These are phyloP conservation scores for Alviniconcha strummeri DNA, from an alignment of 2,888 invertebrate genomes.

Conservation along the genomic window DNA sequence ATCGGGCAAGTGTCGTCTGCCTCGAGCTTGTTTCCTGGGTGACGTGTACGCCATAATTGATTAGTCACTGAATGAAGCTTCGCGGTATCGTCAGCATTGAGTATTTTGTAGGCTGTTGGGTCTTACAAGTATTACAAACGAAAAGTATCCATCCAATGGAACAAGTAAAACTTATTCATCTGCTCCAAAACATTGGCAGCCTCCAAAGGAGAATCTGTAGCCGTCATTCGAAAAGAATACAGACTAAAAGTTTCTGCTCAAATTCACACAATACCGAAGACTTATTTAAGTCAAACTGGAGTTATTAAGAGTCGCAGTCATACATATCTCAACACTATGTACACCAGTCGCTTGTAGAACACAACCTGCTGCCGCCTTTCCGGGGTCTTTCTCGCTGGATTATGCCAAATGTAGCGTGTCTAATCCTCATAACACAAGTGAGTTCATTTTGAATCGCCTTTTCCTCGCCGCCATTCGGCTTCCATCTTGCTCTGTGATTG, in stretches of 20 bases:
- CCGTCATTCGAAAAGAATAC: no score
- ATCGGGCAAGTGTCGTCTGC: conserved; percentile 47
- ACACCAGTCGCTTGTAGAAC: neutral
- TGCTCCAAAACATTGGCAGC: no score
- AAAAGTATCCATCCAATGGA: no score
- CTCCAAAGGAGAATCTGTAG: no score
- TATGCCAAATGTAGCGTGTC: conserved; percentile 16
- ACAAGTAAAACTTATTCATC: no score
- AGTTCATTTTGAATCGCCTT: conserved; percentile 21
- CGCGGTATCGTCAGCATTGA: no score
- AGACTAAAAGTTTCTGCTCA: no score
- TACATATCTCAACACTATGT: neutral
- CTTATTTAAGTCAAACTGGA: no score
- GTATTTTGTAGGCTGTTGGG: no score
- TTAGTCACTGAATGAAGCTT: neutral
- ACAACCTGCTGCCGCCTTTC: neutral
- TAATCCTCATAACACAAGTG: neutral
- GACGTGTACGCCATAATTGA: conserved; percentile 37
- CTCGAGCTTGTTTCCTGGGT: conserved; percentile 41
- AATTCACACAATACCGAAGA: no score
- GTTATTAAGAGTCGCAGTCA: no score
- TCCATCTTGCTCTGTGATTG: conserved; percentile 18
- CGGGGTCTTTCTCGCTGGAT: conserved; percentile 1
- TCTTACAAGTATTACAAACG: neutral
- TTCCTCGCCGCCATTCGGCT: conserved; percentile 25